Conservation (phyloP, 2,797 vertebrate genomes). For the Strix occidentalis region DNA sequence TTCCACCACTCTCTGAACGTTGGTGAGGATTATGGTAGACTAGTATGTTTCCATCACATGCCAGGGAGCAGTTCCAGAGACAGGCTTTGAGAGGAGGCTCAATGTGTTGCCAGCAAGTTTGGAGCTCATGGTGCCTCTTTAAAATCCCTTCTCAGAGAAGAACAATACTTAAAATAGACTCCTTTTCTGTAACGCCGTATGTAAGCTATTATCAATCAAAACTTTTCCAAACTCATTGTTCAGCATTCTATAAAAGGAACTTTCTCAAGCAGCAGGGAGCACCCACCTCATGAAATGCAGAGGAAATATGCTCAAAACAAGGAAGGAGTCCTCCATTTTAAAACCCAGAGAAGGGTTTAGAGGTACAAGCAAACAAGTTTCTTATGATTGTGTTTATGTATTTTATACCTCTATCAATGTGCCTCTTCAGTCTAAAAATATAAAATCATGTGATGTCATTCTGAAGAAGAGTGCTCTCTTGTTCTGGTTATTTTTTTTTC, state of each 20-base stretch:
- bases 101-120: background rate
- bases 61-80: background rate
- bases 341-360: background rate
- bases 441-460: background rate
- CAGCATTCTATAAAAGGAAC: slow-evolving; percentile 26
- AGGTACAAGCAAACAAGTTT: background rate
- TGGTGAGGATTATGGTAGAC: background rate
- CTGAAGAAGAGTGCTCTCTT: background rate
- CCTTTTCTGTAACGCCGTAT: slow-evolving; percentile 14
- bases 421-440: background rate
- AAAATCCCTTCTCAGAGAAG: background rate
- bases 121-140: slow-evolving; percentile 12
- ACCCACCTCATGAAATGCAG: background rate
- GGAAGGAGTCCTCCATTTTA: background rate
- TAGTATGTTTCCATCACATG: background rate
- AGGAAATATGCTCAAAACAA: background rate
- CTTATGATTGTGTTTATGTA: background rate
- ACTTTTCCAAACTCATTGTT: slow-evolving; percentile 40
- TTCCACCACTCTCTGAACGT: background rate
- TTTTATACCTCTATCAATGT: background rate
- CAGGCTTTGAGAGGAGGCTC: background rate
- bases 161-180: slow-evolving; percentile 42
- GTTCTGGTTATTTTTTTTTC: background rate
- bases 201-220: slow-evolving; percentile 45
- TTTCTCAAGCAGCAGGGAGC: background rate